Base-by-base conservation (phyloP, 2,888 invertebrate species). In the Tipula vernalis region DNA sequence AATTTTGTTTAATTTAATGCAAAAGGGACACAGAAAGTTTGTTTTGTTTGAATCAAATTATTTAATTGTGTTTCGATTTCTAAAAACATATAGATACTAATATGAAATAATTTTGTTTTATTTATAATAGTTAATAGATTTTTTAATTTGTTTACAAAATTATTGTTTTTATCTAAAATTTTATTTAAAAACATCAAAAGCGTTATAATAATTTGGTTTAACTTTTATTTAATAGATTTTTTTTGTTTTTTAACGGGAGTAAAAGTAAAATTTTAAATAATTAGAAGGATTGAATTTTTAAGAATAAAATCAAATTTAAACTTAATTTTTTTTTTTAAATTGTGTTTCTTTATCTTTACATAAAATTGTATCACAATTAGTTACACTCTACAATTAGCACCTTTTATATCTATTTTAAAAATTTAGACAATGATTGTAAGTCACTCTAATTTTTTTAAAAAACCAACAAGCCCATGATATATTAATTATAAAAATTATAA, bases 371-470 rank as follows among this genome's bases (percentile, higher is more conserved):
- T 84, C 84, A 84, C 84, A 84, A 39, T 84, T 84, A 36, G 84
- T 84, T 84, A 84, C 84, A 84, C 41, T 39, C 84, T 84, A 84
- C 84, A 84, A 71, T 84, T 84, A 84, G 84, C 84, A 84, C 84
- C 84, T 39, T 84, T 84, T 84, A 39, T 39, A 39, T 39, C 41
- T 39, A 84, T 84, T 84, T 84, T 15, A 84, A 84, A 84, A 84
- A 84, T 84, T 39, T 71, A 71, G 71, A 71, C 71, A 8, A 71
- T 51, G n/a, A 44, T 12, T 44, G 10, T 44, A 44, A 44, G 10
- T 44, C 44, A 51, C 51, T 18, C 28, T 28, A 71, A 71, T 71
- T 71, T 71, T 71, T 71, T 71, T 10, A 71, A 57, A 51, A 71
- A 71, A 71, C 71, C 71, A 71, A 71, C 71, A 71, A 71, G 28